Percentiles rank a stretch among this genome's conserved stretches.
These are phyloP conservation scores for Ophonus ardosiacus DNA, from an alignment of 2,888 invertebrate species.

Conservation along the genomic window DNA sequence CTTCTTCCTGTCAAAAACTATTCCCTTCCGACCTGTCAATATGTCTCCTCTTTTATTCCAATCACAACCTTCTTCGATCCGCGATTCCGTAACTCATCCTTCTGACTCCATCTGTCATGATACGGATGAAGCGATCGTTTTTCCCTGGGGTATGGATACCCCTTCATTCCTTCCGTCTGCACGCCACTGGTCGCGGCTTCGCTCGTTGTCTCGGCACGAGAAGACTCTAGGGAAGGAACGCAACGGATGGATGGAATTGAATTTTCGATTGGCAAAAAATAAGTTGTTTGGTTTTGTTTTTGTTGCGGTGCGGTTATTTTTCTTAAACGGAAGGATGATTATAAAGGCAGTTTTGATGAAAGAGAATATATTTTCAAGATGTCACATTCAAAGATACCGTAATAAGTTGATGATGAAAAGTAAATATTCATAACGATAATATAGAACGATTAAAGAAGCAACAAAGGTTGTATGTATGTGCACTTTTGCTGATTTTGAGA, in stretches of 20 bases:
- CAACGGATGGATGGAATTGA: conserved; percentile 28
- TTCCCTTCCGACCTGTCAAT: not conserved
- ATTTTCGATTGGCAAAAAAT: conserved; percentile 22
- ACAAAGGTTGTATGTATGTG: no score
- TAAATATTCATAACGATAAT: not conserved
- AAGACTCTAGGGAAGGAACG: conserved; percentile 18
- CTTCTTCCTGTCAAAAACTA: not conserved
- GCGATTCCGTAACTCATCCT: not conserved
- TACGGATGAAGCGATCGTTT: conserved; percentile 24
- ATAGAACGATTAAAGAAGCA: no score
- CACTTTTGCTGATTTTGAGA: no score
- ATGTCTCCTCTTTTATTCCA: conserved; percentile 21
- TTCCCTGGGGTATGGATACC: not conserved
- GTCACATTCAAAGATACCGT: not conserved
- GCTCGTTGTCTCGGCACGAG: conserved; percentile 9
- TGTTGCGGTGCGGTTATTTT: conserved; percentile 8
- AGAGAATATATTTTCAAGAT: not conserved
- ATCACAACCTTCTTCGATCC: conserved; percentile 8
- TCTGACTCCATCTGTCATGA: conserved; percentile 17
- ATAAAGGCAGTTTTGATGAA: not conserved
- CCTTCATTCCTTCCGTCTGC: not conserved
- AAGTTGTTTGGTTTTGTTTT: conserved; percentile 35
- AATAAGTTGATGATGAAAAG: not conserved
- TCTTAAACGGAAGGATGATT: not conserved
- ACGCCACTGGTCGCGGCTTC: conserved; percentile 23